Conservation (phyloP, 2,797 vertebrate species). For the Enteromius trimaculatus region DNA sequence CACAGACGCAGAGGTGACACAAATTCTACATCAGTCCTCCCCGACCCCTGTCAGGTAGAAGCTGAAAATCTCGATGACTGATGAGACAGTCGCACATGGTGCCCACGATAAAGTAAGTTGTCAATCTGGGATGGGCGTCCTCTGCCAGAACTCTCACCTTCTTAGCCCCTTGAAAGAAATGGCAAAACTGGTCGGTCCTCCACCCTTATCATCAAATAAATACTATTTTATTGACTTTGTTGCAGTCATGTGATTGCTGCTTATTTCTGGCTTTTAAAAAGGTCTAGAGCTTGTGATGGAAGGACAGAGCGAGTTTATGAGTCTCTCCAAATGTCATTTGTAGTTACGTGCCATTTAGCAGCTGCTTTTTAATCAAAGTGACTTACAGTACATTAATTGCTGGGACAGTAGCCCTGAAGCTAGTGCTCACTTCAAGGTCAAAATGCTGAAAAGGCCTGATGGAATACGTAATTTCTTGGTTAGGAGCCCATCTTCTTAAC, state of each 20-base stretch:
- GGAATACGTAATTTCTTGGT: constrained; percentile 11
- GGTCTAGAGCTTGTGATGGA: constrained; percentile 14
- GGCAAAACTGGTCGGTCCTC: neutral
- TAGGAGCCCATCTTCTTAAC: constrained; percentile 23
- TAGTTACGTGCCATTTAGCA: constrained; percentile 49
- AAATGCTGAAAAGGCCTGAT: constrained; percentile 6
- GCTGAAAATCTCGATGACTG: constrained; percentile 39
- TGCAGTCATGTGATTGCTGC: constrained; percentile 24
- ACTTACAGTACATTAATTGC: constrained; percentile 47
- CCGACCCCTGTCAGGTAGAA: constrained; percentile 35
- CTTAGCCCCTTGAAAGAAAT: constrained; percentile 4
- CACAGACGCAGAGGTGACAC: constrained; percentile 44
- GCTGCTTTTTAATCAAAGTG: constrained; percentile 49
- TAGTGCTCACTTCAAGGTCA: constrained; percentile 44
- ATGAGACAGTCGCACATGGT: constrained; percentile 37
- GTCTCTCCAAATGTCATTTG: constrained; percentile 46
- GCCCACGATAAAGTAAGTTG: constrained; percentile 38
- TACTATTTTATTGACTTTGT: neutral
- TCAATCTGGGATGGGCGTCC: constrained; percentile 6
- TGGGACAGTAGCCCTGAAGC: constrained; percentile 40
- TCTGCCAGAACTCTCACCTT: constrained; percentile 28
- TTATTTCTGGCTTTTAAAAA: constrained; percentile 28
- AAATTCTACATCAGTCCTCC: constrained; percentile 47
- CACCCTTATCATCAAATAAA: constrained; percentile 21
- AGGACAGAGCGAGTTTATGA: constrained; percentile 46